These are phyloP conservation scores for Platyrinchus mystaceus DNA, from an alignment of 2,797 vertebrate species.

Conservation along the genomic window DNA sequence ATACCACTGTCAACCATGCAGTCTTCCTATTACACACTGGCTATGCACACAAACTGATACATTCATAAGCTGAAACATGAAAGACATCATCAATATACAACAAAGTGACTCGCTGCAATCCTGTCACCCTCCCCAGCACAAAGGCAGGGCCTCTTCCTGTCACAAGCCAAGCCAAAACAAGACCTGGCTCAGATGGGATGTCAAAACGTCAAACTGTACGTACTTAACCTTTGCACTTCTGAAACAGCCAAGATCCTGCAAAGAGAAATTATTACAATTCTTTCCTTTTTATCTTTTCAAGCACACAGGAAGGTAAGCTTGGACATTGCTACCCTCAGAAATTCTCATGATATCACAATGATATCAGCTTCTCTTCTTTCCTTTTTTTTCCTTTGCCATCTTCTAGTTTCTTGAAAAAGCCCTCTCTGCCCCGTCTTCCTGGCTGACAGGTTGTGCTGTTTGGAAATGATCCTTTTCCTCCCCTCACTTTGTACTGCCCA, in stretches of 20 bases:
- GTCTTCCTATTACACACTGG: neutral
- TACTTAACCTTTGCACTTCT: slow-evolving; percentile 43
- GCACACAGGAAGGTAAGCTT: neutral
- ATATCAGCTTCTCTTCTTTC: neutral
- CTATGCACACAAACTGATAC: neutral
- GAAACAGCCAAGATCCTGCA: neutral
- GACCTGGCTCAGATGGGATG: slow-evolving; percentile 47
- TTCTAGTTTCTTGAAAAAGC: neutral
- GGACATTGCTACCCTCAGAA: neutral
- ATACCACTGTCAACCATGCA: neutral
- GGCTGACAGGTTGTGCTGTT: neutral
- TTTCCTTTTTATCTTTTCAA: neutral
- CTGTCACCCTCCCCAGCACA: neutral
- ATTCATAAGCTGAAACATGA: neutral
- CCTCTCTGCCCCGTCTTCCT: neutral
- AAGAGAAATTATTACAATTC: neutral
- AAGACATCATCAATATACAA: neutral
- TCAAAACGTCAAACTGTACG: slow-evolving; percentile 20
- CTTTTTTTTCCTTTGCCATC: neutral
- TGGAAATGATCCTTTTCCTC: neutral
- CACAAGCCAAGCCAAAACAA: slow-evolving; percentile 38
- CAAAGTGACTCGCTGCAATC: neutral
- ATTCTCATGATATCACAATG: neutral
- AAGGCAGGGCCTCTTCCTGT: slow-evolving; percentile 50
- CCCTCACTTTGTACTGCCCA: neutral